Evolutionary conservation across 1,140 invertebrate species (phyloP).

Genomic region (Papilio aristodemus): DNA sequence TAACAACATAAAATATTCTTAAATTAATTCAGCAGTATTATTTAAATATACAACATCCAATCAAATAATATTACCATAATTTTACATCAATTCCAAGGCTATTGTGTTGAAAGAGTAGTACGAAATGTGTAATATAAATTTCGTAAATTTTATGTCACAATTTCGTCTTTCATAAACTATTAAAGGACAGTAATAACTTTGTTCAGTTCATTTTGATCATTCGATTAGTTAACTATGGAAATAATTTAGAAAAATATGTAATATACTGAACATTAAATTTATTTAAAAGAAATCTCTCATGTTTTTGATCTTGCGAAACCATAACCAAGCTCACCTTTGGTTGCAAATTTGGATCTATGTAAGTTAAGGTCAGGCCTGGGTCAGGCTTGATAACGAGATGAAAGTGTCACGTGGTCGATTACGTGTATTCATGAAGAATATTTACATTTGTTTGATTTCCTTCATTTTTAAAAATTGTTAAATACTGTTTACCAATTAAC

Average conservation of each 20-base stretch:
- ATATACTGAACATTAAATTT: background rate
- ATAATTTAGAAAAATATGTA: background rate
- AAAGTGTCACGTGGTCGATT: background rate
- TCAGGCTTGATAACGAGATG: background rate
- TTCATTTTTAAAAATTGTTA: background rate
- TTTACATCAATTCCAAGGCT: background rate
- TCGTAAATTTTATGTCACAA: slow-evolving; percentile 3
- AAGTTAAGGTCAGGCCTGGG: background rate
- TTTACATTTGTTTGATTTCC: background rate
- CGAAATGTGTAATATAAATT: background rate
- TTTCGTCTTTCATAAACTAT: background rate
- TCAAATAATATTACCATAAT: background rate
- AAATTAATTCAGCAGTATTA: background rate
- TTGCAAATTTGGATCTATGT: too few species aligned
- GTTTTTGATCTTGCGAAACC: background rate
- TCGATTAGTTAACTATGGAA: background rate
- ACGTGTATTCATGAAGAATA: background rate
- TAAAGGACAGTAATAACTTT: too few species aligned
- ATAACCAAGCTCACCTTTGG: background rate
- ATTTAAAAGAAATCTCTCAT: too few species aligned
- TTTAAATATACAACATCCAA: background rate
- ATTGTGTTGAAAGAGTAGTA: background rate
- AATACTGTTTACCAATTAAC: too few species aligned
- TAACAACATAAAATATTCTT: background rate
- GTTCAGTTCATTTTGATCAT: background rate